Evolutionary conservation across 2,113 vertebrate genomes (phyloP).

Genomic region (Corvus moneduloides): DNA sequence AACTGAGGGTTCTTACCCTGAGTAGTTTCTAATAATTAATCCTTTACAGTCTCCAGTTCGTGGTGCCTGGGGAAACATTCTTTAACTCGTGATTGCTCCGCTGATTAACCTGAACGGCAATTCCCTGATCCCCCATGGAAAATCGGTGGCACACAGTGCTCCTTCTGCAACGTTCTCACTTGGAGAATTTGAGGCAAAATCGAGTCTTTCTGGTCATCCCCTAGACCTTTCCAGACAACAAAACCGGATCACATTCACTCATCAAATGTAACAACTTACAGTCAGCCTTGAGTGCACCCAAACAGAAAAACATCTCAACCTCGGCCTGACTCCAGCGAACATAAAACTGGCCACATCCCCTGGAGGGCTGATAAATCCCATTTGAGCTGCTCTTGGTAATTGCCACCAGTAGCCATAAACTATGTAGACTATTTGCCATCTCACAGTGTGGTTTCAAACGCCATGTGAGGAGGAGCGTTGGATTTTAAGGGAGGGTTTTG

Average conservation of each 20-base stretch:
- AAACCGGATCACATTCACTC: neutral
- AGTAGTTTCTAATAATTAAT: conserved; percentile 3
- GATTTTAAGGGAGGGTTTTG: neutral
- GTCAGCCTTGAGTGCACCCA: neutral
- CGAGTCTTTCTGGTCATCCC: neutral
- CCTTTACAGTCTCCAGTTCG: neutral
- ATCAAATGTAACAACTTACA: neutral
- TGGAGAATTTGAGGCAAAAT: neutral
- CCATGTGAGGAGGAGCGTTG: neutral
- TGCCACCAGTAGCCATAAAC: conserved; percentile 9
- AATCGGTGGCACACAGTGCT: neutral
- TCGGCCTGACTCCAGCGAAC: conserved; percentile 9
- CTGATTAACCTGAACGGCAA: neutral
- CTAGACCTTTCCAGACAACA: neutral
- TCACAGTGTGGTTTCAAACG: neutral
- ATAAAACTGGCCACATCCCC: conserved; percentile 30
- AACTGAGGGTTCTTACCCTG: neutral
- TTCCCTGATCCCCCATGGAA: neutral
- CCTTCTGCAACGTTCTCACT: neutral
- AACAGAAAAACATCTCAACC: neutral
- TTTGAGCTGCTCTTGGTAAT: neutral
- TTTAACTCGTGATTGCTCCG: neutral
- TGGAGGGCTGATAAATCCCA: neutral
- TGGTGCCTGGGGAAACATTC: conserved; percentile 9
- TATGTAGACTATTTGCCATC: conserved; percentile 19